phyloP scores from a whole-genome alignment of 1,140 invertebrate genomes.

The Nylanderia fulva region DNA sequence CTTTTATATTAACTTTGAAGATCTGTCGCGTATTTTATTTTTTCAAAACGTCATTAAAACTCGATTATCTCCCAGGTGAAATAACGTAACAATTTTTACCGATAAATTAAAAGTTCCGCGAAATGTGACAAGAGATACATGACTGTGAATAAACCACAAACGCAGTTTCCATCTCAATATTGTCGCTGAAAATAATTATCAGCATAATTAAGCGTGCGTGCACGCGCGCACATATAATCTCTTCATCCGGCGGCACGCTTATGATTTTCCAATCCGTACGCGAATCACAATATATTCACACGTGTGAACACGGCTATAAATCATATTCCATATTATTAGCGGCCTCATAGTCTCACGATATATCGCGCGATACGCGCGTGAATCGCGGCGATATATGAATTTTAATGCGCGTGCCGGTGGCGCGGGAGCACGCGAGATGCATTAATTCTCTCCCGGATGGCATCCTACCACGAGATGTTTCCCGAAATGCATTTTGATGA shows the following conservation, averaged over 20 bases:
- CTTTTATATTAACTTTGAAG: not conserved
- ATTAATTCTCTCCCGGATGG: constrained; percentile 39
- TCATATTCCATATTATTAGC: constrained; percentile 37
- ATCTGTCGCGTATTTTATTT: not conserved
- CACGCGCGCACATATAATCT: constrained; percentile 39
- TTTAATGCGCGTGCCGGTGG: constrained; percentile 21
- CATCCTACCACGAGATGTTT: not conserved
- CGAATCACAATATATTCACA: constrained; percentile 15
- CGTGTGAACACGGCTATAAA: constrained; percentile 21
- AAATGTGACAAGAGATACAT: not conserved
- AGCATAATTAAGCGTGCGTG: not conserved
- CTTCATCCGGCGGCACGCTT: constrained; percentile 62
- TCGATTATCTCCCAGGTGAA: not conserved
- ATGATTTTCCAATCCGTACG: constrained; percentile 31
- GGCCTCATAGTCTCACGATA: constrained; percentile 42
- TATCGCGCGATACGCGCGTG: constrained; percentile 38
- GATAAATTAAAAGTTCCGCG: not conserved
- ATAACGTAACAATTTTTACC: not conserved
- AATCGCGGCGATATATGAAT: constrained; percentile 49
- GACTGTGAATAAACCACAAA: not conserved
- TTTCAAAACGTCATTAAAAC: not conserved
- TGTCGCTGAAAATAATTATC: not conserved
- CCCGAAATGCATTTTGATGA: constrained; percentile 43
- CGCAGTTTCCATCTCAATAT: not conserved
- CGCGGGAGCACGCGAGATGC: constrained; percentile 40